These are phyloP conservation scores for Paramormyrops hopkinsi DNA, from an alignment of 2,797 vertebrate genomes.

Conservation along the genomic window DNA sequence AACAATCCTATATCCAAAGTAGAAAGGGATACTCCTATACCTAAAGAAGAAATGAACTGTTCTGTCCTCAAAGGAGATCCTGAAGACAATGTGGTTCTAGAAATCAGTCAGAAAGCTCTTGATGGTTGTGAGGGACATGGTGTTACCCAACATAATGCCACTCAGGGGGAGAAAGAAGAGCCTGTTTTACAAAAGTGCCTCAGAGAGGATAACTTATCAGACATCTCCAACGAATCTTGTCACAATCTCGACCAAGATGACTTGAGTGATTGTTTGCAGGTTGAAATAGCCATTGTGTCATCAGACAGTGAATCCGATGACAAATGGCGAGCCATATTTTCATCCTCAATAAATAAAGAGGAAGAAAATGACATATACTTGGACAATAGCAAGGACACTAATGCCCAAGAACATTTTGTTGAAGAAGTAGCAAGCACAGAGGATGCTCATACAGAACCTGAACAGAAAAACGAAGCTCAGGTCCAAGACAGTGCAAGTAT, in stretches of 20 bases:
- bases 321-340: slow-evolving; percentile 23
- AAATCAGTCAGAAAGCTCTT: slow-evolving; percentile 11
- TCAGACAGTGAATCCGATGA: slow-evolving; percentile 50
- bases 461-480: slow-evolving; percentile 11
- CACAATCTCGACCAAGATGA: slow-evolving; percentile 53
- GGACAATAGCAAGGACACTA: slow-evolving; percentile 10
- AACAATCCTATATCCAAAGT: slow-evolving; percentile 1
- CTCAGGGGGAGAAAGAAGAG: slow-evolving; percentile 42
- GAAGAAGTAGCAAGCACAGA: not conserved
- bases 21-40: slow-evolving; percentile 32
- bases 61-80: slow-evolving; percentile 23
- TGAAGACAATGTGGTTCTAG: slow-evolving; percentile 32
- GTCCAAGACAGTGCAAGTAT: not conserved
- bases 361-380: slow-evolving; percentile 15
- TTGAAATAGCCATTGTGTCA: slow-evolving; percentile 48
- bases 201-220: slow-evolving; percentile 59
- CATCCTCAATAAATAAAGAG: slow-evolving; percentile 23
- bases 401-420: not conserved
- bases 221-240: slow-evolving; percentile 59
- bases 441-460: not conserved
- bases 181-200: slow-evolving; percentile 55
- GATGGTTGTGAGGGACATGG: slow-evolving; percentile 22
- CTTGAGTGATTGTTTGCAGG: slow-evolving; percentile 50
- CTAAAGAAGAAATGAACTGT: slow-evolving; percentile 16
- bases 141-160: slow-evolving; percentile 37